Base-by-base conservation (phyloP, 2,113 vertebrate genomes). In the Stictonetta naevosa region DNA sequence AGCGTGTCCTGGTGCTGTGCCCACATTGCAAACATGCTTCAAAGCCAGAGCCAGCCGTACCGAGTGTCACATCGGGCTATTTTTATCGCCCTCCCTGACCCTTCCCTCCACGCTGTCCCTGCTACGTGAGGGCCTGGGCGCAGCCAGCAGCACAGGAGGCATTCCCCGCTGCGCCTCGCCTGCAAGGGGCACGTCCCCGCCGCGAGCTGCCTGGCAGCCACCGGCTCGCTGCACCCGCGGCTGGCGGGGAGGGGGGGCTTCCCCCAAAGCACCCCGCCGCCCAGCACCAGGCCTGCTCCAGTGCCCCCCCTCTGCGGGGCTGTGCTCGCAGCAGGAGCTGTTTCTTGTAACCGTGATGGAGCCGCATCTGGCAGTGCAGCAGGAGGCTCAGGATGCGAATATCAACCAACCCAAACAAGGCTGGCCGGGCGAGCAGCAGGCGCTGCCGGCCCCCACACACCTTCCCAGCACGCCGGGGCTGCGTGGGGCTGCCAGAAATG, bases 251-350 rank as follows among this genome's bases (percentile, higher is more conserved):
- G 34, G 53, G 4, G 34, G 36, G 15, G 62, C 7, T 63, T 13
- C n/a, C 21, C 36, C 1, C 0, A n/a, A 58, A 4, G 36, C 0
- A 0, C 3, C 29, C 0, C 2, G 29, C 29, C 48, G 46, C 59
- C 52, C 33, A 7, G 66, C 29, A 8, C 16, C 58, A n/a, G 10
- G 52, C 33, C 33, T 10, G 36, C 33, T 16, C 8, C 3, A 67
- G 53, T 5, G 73, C n/a, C 64, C 53, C 53, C 73, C 66, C 46
- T 19, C 5, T 38, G 77, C 33, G 0, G 59, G 72, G 66, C 79
- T 17, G 59, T 0, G 7, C 64, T 15, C 11, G 44, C 79, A 40
- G 85, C 17, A 2, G 78, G 69, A 66, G 66, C 66, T 46, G 72
- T 53, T 88, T 78, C 66, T 60, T 88, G 79, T 66, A 73, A 78